These are phyloP conservation scores for Columbina picui DNA, from an alignment of 2,113 vertebrate genomes.

Conservation along the genomic window DNA sequence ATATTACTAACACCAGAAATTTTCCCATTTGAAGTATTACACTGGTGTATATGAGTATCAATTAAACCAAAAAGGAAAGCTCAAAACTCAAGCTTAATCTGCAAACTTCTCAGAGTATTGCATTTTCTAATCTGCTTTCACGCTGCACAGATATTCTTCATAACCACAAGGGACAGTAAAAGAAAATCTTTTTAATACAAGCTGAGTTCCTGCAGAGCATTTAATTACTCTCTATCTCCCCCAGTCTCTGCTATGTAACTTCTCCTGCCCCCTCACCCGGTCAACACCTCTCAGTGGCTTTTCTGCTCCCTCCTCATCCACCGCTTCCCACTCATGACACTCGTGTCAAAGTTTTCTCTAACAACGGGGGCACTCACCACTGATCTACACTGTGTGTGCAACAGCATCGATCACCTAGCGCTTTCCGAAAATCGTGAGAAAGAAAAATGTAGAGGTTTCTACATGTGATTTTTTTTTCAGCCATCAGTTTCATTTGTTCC, in stretches of 20 bases:
- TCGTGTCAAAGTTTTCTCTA: neutral
- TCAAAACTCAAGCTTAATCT: neutral
- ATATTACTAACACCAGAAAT: neutral
- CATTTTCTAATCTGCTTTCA: neutral
- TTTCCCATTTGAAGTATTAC: neutral
- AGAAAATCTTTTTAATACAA: neutral
- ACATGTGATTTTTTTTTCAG: neutral
- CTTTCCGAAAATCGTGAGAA: neutral
- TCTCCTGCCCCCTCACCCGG: neutral
- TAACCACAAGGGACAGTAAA: neutral
- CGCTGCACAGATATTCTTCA: neutral
- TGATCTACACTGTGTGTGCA: neutral
- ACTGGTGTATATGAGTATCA: neutral
- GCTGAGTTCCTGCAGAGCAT: neutral
- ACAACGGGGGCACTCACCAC: neutral
- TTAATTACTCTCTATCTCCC: neutral
- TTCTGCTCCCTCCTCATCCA: neutral
- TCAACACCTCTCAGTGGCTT: neutral
- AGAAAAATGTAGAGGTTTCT: neutral
- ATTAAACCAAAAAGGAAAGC: neutral
- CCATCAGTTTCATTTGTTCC: neutral
- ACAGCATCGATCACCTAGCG: neutral
- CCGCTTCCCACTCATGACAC: neutral
- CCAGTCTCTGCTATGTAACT: neutral
- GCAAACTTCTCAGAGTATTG: neutral